A percentile compares a stretch with the other conserved stretches of the same genome.
phyloP scores from a whole-genome alignment of 2,888 invertebrate genomes.

The Lasioglossum figueresi region DNA sequence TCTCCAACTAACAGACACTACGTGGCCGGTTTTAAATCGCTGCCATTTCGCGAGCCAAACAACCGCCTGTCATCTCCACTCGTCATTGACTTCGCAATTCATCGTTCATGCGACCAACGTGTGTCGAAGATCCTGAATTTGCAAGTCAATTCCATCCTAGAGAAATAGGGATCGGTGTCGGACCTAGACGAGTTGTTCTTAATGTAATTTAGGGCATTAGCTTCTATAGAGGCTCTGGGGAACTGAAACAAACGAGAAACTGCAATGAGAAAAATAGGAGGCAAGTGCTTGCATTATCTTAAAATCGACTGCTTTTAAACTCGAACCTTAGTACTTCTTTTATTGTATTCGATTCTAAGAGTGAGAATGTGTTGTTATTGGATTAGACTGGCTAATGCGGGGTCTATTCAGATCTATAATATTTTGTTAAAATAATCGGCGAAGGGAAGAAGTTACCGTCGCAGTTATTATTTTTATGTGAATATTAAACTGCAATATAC shows the following conservation, averaged over 20 bases:
- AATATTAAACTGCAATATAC: background rate
- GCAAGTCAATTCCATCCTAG: conserved; percentile 40
- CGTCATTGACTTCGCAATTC: conserved; percentile 34
- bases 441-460: background rate
- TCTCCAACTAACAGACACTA: conserved; percentile 75
- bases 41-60: conserved; percentile 1
- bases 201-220: background rate
- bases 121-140: conserved; percentile 34
- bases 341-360: background rate
- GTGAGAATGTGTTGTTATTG: background rate
- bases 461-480: background rate
- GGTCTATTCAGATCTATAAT: too few species aligned
- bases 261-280: background rate
- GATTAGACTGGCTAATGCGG: too few species aligned
- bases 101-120: conserved; percentile 3
- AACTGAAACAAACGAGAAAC: background rate
- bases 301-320: background rate
- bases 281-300: background rate
- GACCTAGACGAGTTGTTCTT: background rate
- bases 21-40: conserved; percentile 72
- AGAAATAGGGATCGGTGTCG: conserved; percentile 3
- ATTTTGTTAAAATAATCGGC: background rate
- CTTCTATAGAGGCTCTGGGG: background rate
- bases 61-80: background rate
- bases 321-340: background rate